Conservation (phyloP, 2,888 invertebrate species). For the Aproaerema taeniolella region DNA sequence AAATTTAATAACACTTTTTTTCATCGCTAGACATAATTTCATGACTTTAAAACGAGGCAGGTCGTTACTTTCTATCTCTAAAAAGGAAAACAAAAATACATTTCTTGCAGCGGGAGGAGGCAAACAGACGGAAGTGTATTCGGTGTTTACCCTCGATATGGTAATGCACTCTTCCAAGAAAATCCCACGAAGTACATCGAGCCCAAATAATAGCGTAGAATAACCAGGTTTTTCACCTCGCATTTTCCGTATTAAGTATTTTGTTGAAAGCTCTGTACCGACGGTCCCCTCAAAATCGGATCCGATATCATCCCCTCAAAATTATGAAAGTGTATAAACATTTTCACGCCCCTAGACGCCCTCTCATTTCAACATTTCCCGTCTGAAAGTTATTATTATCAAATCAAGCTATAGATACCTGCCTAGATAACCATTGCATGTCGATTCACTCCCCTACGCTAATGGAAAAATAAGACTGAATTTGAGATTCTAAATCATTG, state of each 20-base stretch:
- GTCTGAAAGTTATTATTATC: constrained; percentile 72
- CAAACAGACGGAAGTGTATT: constrained; percentile 7
- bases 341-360: constrained; percentile 67
- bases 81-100: too few species aligned
- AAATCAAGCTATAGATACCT: constrained; percentile 73
- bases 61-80: too few species aligned
- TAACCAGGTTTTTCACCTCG: constrained; percentile 60
- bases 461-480: constrained; percentile 64
- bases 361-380: constrained; percentile 62
- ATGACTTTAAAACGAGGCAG: too few species aligned
- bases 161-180: constrained; percentile 34
- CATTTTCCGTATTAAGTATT: constrained; percentile 69
- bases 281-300: constrained; percentile 52
- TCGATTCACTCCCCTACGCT: constrained; percentile 38
- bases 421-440: constrained; percentile 60
- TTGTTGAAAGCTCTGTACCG: constrained; percentile 61
- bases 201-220: constrained; percentile 41
- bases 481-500: constrained; percentile 64
- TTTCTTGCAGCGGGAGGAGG: too few species aligned
- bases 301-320: constrained; percentile 71
- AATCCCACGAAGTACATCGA: constrained; percentile 38
- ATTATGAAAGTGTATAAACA: constrained; percentile 77
- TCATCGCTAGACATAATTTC: too few species aligned
- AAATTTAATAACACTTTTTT: too few species aligned
- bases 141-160: constrained; percentile 24